Evolutionary conservation across 2,888 invertebrate species (phyloP).

Genomic region (Gymnocheta viridis): DNA sequence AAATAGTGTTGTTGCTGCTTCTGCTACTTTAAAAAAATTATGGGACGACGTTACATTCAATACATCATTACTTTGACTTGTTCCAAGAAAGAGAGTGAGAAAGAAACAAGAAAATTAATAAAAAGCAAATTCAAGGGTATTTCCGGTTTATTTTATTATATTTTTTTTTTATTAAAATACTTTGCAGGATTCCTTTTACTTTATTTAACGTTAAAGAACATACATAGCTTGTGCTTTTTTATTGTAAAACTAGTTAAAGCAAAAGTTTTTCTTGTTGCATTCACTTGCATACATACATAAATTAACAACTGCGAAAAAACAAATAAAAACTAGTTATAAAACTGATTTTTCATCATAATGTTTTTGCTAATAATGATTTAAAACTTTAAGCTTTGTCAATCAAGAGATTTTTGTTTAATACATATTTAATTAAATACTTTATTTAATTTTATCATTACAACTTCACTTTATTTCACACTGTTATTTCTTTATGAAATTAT

Average conservation of each 20-base stretch:
- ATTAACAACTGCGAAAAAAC: conserved; percentile 25
- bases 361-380: neutral
- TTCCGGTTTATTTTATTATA: conserved; percentile 56
- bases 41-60: conserved; percentile 4
- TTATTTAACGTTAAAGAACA: neutral
- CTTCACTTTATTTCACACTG: conserved; percentile 7
- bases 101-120: neutral
- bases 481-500: conserved; percentile 40
- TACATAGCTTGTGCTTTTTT: conserved; percentile 18
- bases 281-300: no score
- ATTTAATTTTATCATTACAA: neutral
- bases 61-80: conserved; percentile 23
- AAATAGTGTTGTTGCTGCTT: neutral
- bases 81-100: neutral
- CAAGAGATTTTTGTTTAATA: neutral
- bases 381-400: neutral
- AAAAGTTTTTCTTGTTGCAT: conserved; percentile 15
- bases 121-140: conserved; percentile 64
- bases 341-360: neutral
- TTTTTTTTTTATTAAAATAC: conserved; percentile 7
- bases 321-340: neutral
- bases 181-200: conserved; percentile 30
- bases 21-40: neutral
- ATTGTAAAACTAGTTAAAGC: conserved; percentile 42
- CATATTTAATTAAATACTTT: neutral